A percentile compares a stretch with the other conserved stretches of the same genome.
phyloP scores from a whole-genome alignment of 2,113 vertebrate genomes.

The Damaliscus lunatus region DNA sequence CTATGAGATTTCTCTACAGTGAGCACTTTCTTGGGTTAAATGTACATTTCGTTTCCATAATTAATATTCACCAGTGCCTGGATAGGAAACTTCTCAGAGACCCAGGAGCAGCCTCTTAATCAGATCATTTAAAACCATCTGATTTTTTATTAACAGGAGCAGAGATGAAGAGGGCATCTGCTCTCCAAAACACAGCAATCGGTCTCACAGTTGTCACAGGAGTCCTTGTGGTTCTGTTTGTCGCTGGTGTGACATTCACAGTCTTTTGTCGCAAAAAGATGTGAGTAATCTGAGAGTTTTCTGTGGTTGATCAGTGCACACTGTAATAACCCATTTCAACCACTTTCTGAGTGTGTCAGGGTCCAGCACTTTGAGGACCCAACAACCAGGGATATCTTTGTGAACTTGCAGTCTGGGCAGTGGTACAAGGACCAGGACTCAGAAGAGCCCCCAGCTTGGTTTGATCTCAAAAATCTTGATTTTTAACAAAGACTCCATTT shows the following conservation, averaged over 20 bases:
- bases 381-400: not conserved
- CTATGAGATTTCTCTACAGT: not conserved
- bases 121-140: constrained; percentile 1
- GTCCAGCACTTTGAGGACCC: not conserved
- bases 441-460: not conserved
- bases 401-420: not conserved
- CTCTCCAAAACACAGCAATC: not conserved
- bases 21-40: constrained; percentile 47
- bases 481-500: not conserved
- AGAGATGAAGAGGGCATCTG: not conserved
- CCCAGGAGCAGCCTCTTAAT: not conserved
- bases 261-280: constrained; percentile 8
- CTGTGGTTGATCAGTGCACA: not conserved
- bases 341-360: not conserved
- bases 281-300: not conserved
- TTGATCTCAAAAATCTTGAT: not conserved
- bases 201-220: not conserved
- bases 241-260: not conserved
- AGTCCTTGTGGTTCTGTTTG: not conserved
- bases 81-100: not conserved
- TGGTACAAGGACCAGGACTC: not conserved
- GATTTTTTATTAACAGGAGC: not conserved
- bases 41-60: constrained; percentile 51
- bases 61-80: constrained; percentile 46
- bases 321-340: not conserved